Evolutionary conservation across 2,113 vertebrate genomes (phyloP).

Genomic region (Geococcyx californianus): DNA sequence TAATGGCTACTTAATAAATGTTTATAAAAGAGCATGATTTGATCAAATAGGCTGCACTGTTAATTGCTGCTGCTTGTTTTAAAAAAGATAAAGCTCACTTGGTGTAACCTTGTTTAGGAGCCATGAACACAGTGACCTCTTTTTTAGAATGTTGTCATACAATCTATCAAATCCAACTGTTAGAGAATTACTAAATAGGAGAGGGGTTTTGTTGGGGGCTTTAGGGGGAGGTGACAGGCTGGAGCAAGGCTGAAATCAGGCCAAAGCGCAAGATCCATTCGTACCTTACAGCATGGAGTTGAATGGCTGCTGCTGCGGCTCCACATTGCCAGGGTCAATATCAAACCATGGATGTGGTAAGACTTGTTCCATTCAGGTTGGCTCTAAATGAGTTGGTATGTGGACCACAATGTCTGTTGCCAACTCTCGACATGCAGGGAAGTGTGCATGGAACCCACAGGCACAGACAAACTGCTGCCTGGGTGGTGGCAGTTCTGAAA

Average conservation of each 20-base stretch:
- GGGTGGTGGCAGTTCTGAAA: neutral
- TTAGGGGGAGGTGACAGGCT: neutral
- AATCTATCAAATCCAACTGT: neutral
- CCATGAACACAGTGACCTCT: neutral
- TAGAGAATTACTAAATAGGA: neutral
- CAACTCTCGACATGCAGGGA: neutral
- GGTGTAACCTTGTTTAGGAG: neutral
- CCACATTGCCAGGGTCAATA: neutral
- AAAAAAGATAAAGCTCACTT: neutral
- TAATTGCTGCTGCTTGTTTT: neutral
- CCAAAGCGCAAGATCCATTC: neutral
- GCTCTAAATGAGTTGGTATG: neutral
- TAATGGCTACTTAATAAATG: neutral
- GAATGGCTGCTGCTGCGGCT: neutral
- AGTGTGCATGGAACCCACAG: neutral
- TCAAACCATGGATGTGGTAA: fast-evolving
- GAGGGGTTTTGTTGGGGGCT: neutral
- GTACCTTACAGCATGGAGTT: fast-evolving
- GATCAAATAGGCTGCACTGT: neutral
- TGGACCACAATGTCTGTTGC: neutral
- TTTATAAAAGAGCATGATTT: neutral
- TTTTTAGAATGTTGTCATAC: neutral
- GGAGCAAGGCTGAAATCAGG: neutral
- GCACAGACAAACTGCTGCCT: neutral
- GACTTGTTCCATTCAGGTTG: neutral